These are phyloP conservation scores for Ormyrus rosae DNA, from an alignment of 2,888 invertebrate species.

Conservation along the genomic window DNA sequence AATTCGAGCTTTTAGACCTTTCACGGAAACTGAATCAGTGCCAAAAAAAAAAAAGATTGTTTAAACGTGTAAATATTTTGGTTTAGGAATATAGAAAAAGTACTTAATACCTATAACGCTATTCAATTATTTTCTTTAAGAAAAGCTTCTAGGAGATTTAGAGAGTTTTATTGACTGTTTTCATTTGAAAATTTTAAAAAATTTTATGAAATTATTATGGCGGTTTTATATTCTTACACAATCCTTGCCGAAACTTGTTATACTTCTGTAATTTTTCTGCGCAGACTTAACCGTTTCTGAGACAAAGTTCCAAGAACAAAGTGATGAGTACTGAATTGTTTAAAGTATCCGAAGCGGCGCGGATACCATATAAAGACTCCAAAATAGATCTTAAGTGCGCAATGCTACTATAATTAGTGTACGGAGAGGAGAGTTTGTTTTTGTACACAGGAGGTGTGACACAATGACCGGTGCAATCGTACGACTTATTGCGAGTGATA, in stretches of 20 bases:
- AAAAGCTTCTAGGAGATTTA: conserved; percentile 22
- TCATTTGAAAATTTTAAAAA: conserved; percentile 7
- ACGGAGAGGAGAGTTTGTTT: not conserved
- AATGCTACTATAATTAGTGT: conserved; percentile 13
- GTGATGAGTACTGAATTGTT: conserved; percentile 50
- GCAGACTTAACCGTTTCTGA: not conserved
- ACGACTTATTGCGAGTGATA: conserved; percentile 46
- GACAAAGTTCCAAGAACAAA: conserved; percentile 54
- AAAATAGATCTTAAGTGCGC: conserved; percentile 45
- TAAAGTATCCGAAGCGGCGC: conserved; percentile 24
- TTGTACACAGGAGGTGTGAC: not conserved
- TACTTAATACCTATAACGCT: not conserved
- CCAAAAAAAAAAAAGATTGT: no score
- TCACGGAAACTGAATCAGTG: no score
- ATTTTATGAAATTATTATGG: conserved; percentile 30
- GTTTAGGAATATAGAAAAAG: not conserved
- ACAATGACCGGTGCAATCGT: conserved; percentile 50
- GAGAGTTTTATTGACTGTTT: conserved; percentile 1
- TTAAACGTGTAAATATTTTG: not conserved
- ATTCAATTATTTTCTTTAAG: not conserved
- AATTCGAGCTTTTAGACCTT: no score
- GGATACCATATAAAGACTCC: conserved; percentile 45
- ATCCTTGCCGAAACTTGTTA: conserved; percentile 26
- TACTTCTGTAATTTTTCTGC: conserved; percentile 19
- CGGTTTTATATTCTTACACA: not conserved